Conservation (phyloP, 53 echinoderm and acorn worm species). For the Stichopus horrens region DNA sequence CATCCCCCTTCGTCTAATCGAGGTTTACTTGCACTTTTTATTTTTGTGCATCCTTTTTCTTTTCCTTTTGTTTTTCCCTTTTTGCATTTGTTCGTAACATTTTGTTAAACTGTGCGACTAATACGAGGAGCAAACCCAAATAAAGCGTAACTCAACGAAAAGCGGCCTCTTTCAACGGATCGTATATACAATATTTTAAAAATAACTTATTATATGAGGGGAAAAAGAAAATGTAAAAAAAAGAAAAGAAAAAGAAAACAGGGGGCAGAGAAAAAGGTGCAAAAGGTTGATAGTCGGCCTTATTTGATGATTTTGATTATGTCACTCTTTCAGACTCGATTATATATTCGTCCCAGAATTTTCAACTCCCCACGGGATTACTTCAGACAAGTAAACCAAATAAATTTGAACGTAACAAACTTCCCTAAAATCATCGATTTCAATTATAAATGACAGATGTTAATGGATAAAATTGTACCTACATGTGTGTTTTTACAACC, state of each 20-base stretch:
- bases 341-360: conserved; percentile 11
- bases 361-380: conserved; percentile 6
- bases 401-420: not conserved
- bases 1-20: not conserved
- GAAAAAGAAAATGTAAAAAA: not conserved
- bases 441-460: conserved; percentile 25
- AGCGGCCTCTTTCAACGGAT: conserved; percentile 22
- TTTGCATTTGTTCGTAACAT: not conserved
- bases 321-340: conserved; percentile 28
- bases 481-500: conserved; percentile 34
- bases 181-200: not conserved
- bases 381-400: conserved; percentile 9
- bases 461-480: conserved; percentile 24
- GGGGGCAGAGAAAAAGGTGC: not conserved
- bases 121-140: not conserved
- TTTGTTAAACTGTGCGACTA: no score
- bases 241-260: no score
- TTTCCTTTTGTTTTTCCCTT: not conserved
- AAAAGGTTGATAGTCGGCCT: conserved; percentile 6
- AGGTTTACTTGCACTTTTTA: not conserved
- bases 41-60: not conserved
- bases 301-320: not conserved
- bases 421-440: conserved; percentile 27
- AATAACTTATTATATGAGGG: not conserved
- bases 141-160: not conserved